These are phyloP conservation scores for Dryoscopus gambensis DNA, from an alignment of 2,113 vertebrate genomes.

Conservation along the genomic window DNA sequence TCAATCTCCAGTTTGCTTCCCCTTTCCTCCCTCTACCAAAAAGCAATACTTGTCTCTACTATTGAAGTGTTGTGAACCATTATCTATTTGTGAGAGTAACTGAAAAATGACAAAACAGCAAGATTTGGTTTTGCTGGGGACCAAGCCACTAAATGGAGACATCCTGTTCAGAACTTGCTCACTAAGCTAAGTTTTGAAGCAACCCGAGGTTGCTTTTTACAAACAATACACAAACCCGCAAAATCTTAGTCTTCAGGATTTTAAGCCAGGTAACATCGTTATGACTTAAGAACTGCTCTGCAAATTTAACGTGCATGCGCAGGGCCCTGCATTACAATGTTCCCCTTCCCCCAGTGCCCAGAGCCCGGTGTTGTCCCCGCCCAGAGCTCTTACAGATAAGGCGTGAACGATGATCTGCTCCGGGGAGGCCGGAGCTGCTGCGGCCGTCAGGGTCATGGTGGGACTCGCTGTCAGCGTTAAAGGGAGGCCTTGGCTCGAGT, in stretches of 20 bases:
- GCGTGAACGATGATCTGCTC: constrained; percentile 98
- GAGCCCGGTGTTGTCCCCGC: fast-evolving
- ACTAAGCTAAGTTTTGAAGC: not conserved
- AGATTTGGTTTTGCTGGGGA: not conserved
- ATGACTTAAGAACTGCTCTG: not conserved
- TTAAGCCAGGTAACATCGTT: not conserved
- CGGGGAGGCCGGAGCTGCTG: constrained; percentile 85
- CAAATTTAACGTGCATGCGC: not conserved
- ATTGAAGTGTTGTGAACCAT: not conserved
- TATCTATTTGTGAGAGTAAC: not conserved
- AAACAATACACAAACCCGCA: not conserved
- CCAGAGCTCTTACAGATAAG: constrained; percentile 80
- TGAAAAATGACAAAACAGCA: not conserved
- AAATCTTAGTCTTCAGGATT: not conserved
- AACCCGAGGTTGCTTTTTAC: not conserved
- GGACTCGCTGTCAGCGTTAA: constrained; percentile 84
- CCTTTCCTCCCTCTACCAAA: not conserved
- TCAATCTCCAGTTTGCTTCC: not conserved
- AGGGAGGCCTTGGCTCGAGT: constrained; percentile 89
- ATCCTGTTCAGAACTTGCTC: not conserved
- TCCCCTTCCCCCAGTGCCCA: not conserved
- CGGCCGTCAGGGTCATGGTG: constrained; percentile 86
- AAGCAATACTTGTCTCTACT: not conserved
- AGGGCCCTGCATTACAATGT: not conserved
- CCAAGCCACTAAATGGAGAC: not conserved